Percentiles rank a stretch among this genome's conserved stretches.
phyloP scores from a whole-genome alignment of 2,797 vertebrate species.

The Vespertilio murinus region DNA sequence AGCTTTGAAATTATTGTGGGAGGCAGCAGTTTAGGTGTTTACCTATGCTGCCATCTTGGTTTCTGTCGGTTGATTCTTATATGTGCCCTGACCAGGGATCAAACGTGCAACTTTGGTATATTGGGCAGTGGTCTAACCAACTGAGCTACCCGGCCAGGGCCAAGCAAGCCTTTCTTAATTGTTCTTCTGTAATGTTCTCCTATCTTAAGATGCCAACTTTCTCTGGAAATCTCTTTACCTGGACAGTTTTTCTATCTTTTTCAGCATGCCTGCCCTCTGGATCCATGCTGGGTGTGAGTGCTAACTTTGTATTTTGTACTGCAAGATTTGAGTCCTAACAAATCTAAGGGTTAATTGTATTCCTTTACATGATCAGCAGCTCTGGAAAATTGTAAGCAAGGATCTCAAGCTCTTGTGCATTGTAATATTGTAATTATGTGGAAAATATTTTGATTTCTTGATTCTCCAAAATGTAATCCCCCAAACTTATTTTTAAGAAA shows the following conservation, averaged over 20 bases:
- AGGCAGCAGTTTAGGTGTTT: no score
- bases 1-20: no score
- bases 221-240: neutral
- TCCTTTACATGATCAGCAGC: neutral
- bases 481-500: conserved; percentile 1
- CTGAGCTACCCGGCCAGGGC: neutral
- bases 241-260: neutral
- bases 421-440: neutral
- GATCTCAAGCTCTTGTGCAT: neutral
- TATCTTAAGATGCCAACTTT: neutral
- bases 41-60: no score
- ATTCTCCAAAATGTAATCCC: neutral
- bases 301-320: neutral
- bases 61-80: neutral
- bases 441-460: neutral
- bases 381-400: neutral
- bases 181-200: neutral
- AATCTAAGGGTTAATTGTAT: neutral
- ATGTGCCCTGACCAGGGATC: neutral
- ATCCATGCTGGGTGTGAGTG: neutral
- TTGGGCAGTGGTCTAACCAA: neutral
- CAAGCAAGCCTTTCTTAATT: neutral
- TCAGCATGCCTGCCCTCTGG: neutral
- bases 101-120: neutral
- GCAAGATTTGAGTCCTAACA: neutral